Conservation (phyloP, 2,888 invertebrate genomes). For the Epinotia ramella region DNA sequence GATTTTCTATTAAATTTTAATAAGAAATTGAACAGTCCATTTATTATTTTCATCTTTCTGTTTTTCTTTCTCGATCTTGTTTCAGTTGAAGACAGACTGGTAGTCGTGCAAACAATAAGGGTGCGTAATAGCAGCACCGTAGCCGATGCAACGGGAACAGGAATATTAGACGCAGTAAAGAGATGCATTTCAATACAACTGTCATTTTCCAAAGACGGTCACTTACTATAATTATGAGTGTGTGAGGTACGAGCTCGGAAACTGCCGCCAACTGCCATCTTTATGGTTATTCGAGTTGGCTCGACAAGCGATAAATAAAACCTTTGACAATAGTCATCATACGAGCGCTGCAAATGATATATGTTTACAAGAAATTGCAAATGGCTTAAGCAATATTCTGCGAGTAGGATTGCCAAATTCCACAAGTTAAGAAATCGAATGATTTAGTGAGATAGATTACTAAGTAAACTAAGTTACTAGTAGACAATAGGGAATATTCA, state of each 20-base stretch:
- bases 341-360: conserved; percentile 16
- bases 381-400: conserved; percentile 1
- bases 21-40: too few relatives aligned
- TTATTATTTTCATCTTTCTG: too few relatives aligned
- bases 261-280: conserved; percentile 30
- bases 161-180: background rate
- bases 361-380: conserved; percentile 29
- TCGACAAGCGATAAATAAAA: conserved; percentile 27
- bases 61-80: too few relatives aligned
- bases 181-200: conserved; percentile 1
- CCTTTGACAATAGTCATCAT: conserved; percentile 33
- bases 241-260: conserved; percentile 16
- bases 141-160: background rate
- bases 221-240: conserved; percentile 12
- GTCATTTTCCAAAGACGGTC: conserved; percentile 14
- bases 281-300: conserved; percentile 32
- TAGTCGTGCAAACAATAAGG: background rate
- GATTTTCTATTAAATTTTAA: too few relatives aligned
- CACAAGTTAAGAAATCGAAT: background rate
- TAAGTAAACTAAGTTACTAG: background rate
- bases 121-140: background rate
- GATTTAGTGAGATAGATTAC: background rate
- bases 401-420: background rate
- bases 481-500: too few relatives aligned
- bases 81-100: background rate